Evolutionary conservation across 1,140 invertebrate species (phyloP).

Genomic region (Brachionus manjavacas): DNA sequence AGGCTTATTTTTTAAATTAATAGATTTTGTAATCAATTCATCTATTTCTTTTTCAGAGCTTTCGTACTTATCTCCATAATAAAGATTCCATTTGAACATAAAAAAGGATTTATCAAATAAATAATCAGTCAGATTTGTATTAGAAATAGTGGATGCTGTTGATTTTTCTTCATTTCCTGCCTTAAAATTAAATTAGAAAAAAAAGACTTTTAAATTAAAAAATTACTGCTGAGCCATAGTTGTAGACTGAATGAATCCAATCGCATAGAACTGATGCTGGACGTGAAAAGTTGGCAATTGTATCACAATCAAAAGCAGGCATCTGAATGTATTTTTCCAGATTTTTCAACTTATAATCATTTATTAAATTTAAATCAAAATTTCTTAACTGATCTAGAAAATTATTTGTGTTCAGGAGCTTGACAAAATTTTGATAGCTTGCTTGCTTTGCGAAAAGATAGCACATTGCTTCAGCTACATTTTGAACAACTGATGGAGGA

Average conservation of each 20-base stretch:
- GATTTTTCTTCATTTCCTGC: neutral
- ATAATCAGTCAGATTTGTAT: neutral
- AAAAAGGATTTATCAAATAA: neutral
- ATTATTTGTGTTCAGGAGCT: neutral
- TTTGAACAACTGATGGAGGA: neutral
- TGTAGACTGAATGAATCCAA: neutral
- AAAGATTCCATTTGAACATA: neutral
- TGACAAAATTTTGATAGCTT: neutral
- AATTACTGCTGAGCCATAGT: neutral
- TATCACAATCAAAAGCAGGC: neutral
- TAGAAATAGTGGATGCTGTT: neutral
- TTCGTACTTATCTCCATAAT: neutral
- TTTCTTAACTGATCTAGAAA: neutral
- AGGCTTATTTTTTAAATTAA: neutral
- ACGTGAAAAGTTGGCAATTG: neutral
- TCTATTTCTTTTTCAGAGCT: neutral
- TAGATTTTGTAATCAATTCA: neutral
- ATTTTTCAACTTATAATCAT: neutral
- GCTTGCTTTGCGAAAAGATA: neutral
- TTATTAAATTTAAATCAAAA: neutral
- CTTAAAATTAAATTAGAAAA: neutral
- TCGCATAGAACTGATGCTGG: neutral
- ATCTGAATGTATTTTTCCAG: neutral
- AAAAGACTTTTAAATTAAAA: no score
- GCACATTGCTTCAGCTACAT: neutral